Evolutionary conservation across 2,888 invertebrate species (phyloP), one percentile per base, ranked within the genome.

Genomic region (Erebia ligea): DNA sequence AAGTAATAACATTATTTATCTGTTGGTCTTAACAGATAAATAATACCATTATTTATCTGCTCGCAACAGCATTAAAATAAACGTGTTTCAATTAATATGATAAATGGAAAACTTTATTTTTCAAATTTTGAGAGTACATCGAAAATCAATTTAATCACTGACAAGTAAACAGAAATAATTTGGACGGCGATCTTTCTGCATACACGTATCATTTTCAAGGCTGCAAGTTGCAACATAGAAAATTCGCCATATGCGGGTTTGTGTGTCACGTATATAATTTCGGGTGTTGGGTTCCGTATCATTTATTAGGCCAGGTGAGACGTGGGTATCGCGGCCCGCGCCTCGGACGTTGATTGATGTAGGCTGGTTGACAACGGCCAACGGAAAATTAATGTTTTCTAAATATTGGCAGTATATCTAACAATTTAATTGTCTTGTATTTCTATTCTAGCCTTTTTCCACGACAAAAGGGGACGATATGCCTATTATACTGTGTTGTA

Each of bases 301-400:
- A 75, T 75, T 71, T 75, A 70, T 75, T 48, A 68, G 68, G 62
- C 62, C 75, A 75, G 75, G 75, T 75, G 75, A 73, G 66, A 68
- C 73, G 50, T 67, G 42, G 66, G 63, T 68, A 66, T 66, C 65
- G 59, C 58, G 40, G 40, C 61, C 21, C 45, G 40, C 56, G 66
- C 48, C 59, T 64, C 58, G 59, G 73, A 75, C 73, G 65, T 69
- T 75, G 75, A 75, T 75, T 73, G 71, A 75, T 75, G 62, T 4
- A 40, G 65, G 62, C 69, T 68, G 48, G 25, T 50, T 58, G 69
- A 69, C 72, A 66, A 68, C 56, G 42, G n/a, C 50, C 25, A 40
- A 42, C 15, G 40, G 42, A 66, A 66, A 66, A 34, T 34, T 5
- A 66, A 57, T 66, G 66, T 66, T 21, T 66, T 56, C 56, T 42